Evolutionary conservation across 2,797 vertebrate species (phyloP).

Genomic region (Notolabrus celidotus): DNA sequence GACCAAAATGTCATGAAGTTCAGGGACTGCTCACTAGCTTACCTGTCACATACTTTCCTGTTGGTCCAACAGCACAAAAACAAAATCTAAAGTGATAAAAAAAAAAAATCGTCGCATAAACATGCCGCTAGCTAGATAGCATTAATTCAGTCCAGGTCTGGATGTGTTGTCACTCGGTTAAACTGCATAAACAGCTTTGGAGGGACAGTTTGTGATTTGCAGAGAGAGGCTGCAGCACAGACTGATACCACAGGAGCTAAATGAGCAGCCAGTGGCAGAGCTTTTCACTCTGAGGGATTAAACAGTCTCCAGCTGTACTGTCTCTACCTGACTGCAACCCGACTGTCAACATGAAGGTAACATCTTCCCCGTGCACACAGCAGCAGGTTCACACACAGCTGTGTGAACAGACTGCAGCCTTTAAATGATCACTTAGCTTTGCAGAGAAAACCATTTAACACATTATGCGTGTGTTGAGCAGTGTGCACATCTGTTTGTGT

Average conservation of each 20-base stretch:
- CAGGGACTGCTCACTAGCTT: not conserved
- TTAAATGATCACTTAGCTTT: conserved; percentile 6
- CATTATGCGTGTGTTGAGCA: not conserved
- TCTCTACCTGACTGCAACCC: conserved; percentile 26
- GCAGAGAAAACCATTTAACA: not conserved
- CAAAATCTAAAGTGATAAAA: conserved; percentile 7
- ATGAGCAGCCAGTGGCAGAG: conserved; percentile 43
- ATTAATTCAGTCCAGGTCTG: not conserved
- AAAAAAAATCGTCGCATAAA: not conserved
- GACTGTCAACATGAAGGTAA: not conserved
- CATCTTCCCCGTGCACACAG: conserved; percentile 15
- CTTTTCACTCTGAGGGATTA: conserved; percentile 42
- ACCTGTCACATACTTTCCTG: not conserved
- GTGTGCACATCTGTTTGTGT: not conserved
- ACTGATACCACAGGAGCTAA: conserved; percentile 33
- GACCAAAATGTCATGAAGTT: not conserved
- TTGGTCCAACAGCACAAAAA: not conserved
- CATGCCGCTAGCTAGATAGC: not conserved
- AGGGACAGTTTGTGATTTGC: conserved; percentile 35
- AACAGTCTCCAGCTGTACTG: conserved; percentile 25
- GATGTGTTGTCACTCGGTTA: conserved; percentile 3
- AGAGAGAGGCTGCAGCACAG: conserved; percentile 13
- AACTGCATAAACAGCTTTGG: conserved; percentile 25
- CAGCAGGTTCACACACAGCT: conserved; percentile 22
- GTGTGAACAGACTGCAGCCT: not conserved